Evolutionary conservation across 2,113 vertebrate genomes (phyloP), one percentile per base, ranked within the genome.

Genomic region (Phalacrocorax aristotelis): DNA sequence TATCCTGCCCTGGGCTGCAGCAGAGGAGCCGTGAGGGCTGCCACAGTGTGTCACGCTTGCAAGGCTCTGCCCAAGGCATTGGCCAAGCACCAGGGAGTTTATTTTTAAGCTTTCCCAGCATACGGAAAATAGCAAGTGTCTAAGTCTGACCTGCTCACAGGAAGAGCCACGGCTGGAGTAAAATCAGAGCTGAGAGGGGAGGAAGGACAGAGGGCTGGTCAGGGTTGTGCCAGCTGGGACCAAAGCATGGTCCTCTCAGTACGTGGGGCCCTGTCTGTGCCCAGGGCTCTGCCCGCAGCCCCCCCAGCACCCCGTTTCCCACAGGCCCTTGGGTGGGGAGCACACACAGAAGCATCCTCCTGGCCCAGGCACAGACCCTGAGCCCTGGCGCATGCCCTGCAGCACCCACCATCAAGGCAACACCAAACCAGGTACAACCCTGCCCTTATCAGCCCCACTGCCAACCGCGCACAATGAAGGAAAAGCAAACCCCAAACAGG

Each of bases 71-170:
- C 71, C 10, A 2, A 87, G 84, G 8, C 15, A 3, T 46, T 82
- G 91, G 81, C 75, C 1, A 3, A 65, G 48, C 64, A 58, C 22
- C 64, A 64, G 42, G 60, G 54, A 77, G 80, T 62, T 83, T 92
- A 91, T 97, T 94, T 96, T 95, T 92, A 87, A 89, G 52, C 15
- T 75, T 89, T 92, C 69, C 72, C 92, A 90, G 90, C 1, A 0
- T 2, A n/a, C 3, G 87, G 69, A 83, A 94, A 94, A 87, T 51
- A 78, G 23, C 34, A 76, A 80, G 60, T 54, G 81, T 58, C 94
- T 90, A 81, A 93, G 71, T 68, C 34, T 3, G 34, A 70, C 34
- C 61, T 1, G 7, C 49, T 51, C 29, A 1, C 80, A 83, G 96
- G 94, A 95, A 96, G 69, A 88, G 75, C 58, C 0, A 0, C 2